phyloP scores from a whole-genome alignment of 2,797 vertebrate species.

The Leptatherina wallacei region DNA sequence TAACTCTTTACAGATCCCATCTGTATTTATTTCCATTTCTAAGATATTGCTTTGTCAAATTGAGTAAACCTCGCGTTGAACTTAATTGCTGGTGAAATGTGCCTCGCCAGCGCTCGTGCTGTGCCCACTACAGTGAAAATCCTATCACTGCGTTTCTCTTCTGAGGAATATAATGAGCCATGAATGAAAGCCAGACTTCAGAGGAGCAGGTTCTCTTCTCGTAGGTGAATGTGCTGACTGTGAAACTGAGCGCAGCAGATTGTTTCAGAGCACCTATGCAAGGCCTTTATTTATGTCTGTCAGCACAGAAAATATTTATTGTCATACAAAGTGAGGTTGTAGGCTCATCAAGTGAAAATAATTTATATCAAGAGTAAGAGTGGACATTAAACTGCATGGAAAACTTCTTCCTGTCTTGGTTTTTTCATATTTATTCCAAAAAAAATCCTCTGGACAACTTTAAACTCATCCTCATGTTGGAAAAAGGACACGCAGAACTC shows the following conservation, averaged over 20 bases:
- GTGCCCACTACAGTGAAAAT: conserved; percentile 26
- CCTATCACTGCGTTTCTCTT: conserved; percentile 11
- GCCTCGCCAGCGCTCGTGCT: conserved; percentile 11
- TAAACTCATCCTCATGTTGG: background rate
- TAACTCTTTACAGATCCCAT: background rate
- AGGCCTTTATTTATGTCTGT: conserved; percentile 74
- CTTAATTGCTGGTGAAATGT: conserved; percentile 1
- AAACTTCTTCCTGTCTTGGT: conserved; percentile 28
- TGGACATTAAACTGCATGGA: conserved; percentile 9
- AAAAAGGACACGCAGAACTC: background rate
- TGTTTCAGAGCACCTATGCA: conserved; percentile 24
- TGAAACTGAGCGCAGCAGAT: conserved; percentile 44
- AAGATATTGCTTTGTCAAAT: conserved; percentile 6
- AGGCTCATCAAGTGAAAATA: conserved; percentile 40
- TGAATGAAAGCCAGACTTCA: conserved; percentile 19
- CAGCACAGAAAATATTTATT: conserved; percentile 80
- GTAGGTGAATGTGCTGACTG: conserved; percentile 48
- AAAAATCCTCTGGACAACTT: conserved; percentile 1
- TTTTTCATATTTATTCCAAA: conserved; percentile 45
- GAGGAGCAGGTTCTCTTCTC: conserved; percentile 78
- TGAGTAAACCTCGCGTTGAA: conserved; percentile 5
- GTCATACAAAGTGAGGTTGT: conserved; percentile 27
- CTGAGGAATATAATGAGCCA: conserved; percentile 42
- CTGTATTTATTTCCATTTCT: conserved; percentile 43
- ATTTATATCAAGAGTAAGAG: conserved; percentile 17